These are phyloP conservation scores for Andrena trimmerana DNA, from an alignment of 2,888 invertebrate species.

Conservation along the genomic window DNA sequence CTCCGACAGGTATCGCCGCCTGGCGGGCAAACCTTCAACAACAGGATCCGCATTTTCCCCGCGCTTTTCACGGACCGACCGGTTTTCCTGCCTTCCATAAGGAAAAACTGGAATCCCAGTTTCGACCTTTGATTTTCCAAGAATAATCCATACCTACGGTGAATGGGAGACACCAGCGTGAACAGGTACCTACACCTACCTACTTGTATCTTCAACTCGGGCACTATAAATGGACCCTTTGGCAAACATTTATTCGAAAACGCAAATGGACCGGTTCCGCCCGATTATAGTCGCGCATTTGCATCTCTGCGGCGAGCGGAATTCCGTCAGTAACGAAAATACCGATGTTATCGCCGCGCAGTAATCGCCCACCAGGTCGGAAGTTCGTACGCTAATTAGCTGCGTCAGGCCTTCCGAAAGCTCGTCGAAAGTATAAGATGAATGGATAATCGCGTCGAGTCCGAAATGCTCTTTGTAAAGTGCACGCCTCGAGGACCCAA, in stretches of 20 bases:
- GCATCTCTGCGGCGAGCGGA: background rate
- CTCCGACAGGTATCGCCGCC: constrained; percentile 80
- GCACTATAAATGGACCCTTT: too few species aligned
- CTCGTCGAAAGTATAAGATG: background rate
- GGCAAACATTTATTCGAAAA: too few species aligned
- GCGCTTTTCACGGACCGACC: constrained; percentile 31
- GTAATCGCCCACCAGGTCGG: background rate
- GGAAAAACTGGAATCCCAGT: too few species aligned
- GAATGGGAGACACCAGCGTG: too few species aligned
- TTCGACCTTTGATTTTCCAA: too few species aligned
- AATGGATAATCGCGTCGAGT: background rate
- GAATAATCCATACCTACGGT: too few species aligned
- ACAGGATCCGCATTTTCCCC: constrained; percentile 20
- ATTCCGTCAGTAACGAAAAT: background rate
- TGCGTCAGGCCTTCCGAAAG: background rate
- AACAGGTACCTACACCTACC: too few species aligned
- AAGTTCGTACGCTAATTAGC: constrained; percentile 19
- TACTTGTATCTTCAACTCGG: too few species aligned
- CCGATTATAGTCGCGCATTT: background rate
- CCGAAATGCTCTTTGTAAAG: background rate
- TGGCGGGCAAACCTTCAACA: constrained; percentile 59
- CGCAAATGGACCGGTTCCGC: too few species aligned
- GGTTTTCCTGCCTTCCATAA: background rate
- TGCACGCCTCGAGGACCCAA: constrained; percentile 18
- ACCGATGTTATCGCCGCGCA: background rate